Evolutionary conservation across 2,113 vertebrate species (phyloP).

Genomic region (Vulpes ferrilata): DNA sequence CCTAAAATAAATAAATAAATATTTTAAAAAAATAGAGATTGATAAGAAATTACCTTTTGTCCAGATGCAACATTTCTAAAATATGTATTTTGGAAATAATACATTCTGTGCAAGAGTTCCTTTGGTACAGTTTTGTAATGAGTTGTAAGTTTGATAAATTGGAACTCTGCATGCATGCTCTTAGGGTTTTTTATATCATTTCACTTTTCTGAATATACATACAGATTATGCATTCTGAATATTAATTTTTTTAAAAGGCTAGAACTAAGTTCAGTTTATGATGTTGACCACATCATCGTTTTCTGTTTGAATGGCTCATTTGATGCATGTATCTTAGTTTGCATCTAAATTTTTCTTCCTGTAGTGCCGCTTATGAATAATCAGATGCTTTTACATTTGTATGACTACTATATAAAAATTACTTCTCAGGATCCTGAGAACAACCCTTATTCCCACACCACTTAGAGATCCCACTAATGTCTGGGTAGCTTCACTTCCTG

Average conservation of each 20-base stretch:
- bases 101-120: neutral
- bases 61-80: neutral
- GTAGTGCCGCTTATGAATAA: neutral
- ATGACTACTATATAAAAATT: neutral
- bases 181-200: neutral
- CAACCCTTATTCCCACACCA: neutral
- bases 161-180: neutral
- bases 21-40: neutral
- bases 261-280: neutral
- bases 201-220: neutral
- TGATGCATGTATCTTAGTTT: neutral
- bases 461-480: neutral
- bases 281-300: neutral
- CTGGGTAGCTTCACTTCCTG: neutral
- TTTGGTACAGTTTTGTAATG: neutral
- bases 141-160: neutral
- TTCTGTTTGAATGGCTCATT: neutral
- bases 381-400: conserved; percentile 7
- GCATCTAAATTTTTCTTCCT: neutral
- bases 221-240: neutral
- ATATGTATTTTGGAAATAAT: conserved; percentile 2
- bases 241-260: neutral
- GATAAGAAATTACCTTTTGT: neutral
- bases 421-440: neutral
- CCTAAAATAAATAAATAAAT: neutral